Base-by-base conservation (phyloP, 2,797 vertebrate species). In the Micrastur ruficollis region DNA sequence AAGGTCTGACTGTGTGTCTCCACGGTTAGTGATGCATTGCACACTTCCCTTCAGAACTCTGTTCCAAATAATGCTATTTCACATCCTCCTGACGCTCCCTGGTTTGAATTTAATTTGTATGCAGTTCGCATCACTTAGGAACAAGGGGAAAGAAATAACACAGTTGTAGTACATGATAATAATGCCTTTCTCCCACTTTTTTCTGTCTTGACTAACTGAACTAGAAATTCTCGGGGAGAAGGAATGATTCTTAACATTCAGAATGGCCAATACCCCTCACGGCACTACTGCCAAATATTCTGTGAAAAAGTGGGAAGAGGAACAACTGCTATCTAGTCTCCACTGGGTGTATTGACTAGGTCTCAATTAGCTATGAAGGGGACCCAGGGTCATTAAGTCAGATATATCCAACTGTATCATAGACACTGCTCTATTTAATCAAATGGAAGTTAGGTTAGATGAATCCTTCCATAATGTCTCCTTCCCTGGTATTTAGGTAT, bases 111-210 rank as follows among this genome's bases (percentile, higher is more conserved):
- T 81, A 90, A 95, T 96, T 92, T 94, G 62, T 95, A 95, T 94
- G 89, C 95, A 17, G 89, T 72, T 83, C 12, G 2, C 0, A 0
- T 85, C 87, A 72, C 81, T 81, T 93, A 96, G 93, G 85, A 95
- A 96, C 61, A 95, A 90, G 75, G 32, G 75, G 79, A 93, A 91
- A 94, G 81, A 95, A 95, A 91, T 81, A 90, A 73, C 89, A 94
- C 36, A 72, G 79, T 93, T 93, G 93, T 96, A 97, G 72, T 96
- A 97, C 91, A 95, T 68, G 79, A 58, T 91, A 92, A 91, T 95
- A 94, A 83, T 65, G 42, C 38, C 38, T 96, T 96, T 95, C 42
- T 86, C 75, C 34, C 34, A 38, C 12, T 74, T 82, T 74, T 89
- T 86, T 93, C 13, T 88, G 21, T 86, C 61, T 88, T 81, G 68